Base-by-base conservation (phyloP, 2,113 vertebrate genomes). In the Poeciliopsis occidentalis region DNA sequence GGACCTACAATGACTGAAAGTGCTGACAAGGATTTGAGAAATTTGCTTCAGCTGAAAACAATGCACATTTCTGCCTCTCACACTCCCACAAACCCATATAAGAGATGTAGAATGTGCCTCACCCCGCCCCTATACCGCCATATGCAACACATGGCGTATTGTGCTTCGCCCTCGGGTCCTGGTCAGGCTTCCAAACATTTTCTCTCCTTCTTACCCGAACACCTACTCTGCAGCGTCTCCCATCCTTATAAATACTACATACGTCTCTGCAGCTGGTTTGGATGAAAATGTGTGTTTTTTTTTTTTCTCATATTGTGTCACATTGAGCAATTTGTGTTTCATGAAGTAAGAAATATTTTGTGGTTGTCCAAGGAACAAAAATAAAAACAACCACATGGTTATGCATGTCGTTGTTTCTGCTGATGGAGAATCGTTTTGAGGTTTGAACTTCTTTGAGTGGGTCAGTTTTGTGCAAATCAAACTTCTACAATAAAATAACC, bases 121-220 rank as follows among this genome's bases (percentile, higher is more conserved):
- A n/a, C 51, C 3, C 47, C 51, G 69, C 71, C 62, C 37, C 17
- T 24, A 67, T n/a, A 54, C 7, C 32, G 81, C 66, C 71, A 75
- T 84, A 86, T 75, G 79, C 88, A 76, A 86, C 71, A 76, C 80
- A 73, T 64, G 24, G 60, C 67, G 69, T 72, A 79, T 85, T 87
- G 82, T 87, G 83, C 82, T 76, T 64, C 61, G 12, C 39, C 60
- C 68, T 68, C 69, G 41, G 39, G 71, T 68, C 69, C 57, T 71
- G 57, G 67, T 68, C 5, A 19, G 54, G 62, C 39, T 39, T 69
- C 76, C 29, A 83, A 86, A 79, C 71, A 83, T 83, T 78, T 83
- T 68, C 78, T 57, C 71, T 82, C 79, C 12, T 63, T 71, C 80
- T 78, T 79, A 67, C 30, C 60, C 68, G 0, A 79, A 68, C 81